Evolutionary conservation across 2,113 vertebrate genomes (phyloP), one percentile per base, ranked within the genome.

Genomic region (Chaetodon trifascialis): DNA sequence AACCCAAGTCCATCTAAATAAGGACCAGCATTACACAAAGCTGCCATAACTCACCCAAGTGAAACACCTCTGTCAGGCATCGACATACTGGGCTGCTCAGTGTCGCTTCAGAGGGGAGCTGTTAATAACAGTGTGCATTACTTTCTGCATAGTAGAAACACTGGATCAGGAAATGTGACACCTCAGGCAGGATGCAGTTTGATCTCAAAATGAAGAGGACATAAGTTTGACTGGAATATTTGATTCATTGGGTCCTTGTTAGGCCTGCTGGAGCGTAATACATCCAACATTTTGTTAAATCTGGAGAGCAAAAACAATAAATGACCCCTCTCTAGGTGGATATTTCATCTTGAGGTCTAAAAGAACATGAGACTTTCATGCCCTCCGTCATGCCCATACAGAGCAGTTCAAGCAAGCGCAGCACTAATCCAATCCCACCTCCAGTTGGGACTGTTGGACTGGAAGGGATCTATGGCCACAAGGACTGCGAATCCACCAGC

Each of bases 381-480:
- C 55, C 56, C 47, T 58, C 36, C 0, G 1, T 71, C 74, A 56
- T 23, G 25, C 55, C 25, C 19, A 56, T 62, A 73, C 30, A 17
- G 54, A 87, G 64, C 60, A 79, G 74, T 80, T 51, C 17, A 73
- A 78, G 65, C 73, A 70, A 80, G 73, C 19, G 16, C 70, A 64
- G 69, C 64, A 30, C 64, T 86, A 85, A 87, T 90, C 83, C 66
- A 72, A 77, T 75, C 64, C 79, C 68, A 67, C 60, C 88, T 86
- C 60, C 76, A 89, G 82, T 62, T 76, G 34, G 79, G 40, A 88
- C 78, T 54, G 77, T 73, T 80, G 68, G 62, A 86, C 59, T 78
- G n/a, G 44, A 82, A 67, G 74, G 67, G 85, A 86, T 81, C 74
- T 66, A 36, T 46, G 67, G 38, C 77, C 87, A 71, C 70, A 44